Percentiles rank a stretch among this genome's conserved stretches.
phyloP scores from a whole-genome alignment of 2,888 invertebrate genomes.

The Melangyna quadrimaculata region DNA sequence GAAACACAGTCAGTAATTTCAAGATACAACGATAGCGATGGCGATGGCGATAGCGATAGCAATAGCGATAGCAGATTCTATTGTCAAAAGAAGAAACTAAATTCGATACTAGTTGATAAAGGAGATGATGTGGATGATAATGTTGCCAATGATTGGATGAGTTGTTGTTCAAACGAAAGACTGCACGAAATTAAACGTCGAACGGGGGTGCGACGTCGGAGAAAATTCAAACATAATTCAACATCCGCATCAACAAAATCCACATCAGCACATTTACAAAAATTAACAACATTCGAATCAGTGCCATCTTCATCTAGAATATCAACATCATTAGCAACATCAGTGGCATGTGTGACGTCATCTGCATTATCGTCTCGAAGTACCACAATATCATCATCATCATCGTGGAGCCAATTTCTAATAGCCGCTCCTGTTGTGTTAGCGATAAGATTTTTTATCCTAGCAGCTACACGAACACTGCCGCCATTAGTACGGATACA shows the following conservation, averaged over 20 bases:
- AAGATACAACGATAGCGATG: slow-evolving; percentile 60
- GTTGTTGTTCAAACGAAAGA: slow-evolving; percentile 76
- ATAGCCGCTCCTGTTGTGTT: slow-evolving; percentile 48
- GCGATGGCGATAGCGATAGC: slow-evolving; percentile 37
- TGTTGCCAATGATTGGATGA: slow-evolving; percentile 26
- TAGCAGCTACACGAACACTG: slow-evolving; percentile 64
- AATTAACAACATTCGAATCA: slow-evolving; percentile 65
- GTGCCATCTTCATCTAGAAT: slow-evolving; percentile 40
- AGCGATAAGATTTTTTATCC: slow-evolving; percentile 63
- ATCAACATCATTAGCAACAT: slow-evolving; percentile 62
- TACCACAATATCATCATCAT: slow-evolving; percentile 16
- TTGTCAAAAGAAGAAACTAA: slow-evolving; percentile 16
- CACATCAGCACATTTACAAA: not conserved
- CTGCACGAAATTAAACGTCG: slow-evolving; percentile 78
- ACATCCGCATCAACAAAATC: slow-evolving; percentile 17
- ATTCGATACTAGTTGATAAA: not conserved
- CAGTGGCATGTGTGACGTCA: slow-evolving; percentile 39
- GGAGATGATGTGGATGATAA: not conserved
- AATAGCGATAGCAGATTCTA: slow-evolving; percentile 38
- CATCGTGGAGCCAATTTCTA: slow-evolving; percentile 57
- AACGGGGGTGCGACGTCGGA: slow-evolving; percentile 75
- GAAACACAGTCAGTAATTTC: slow-evolving; percentile 7
- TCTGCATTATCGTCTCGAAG: slow-evolving; percentile 55
- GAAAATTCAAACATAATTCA: slow-evolving; percentile 73
- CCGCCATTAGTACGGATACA: slow-evolving; percentile 72